A percentile compares a stretch with the other conserved stretches of the same genome.
Conservation (phyloP, 2,888 invertebrate species). For the Orthosia incerta region DNA sequence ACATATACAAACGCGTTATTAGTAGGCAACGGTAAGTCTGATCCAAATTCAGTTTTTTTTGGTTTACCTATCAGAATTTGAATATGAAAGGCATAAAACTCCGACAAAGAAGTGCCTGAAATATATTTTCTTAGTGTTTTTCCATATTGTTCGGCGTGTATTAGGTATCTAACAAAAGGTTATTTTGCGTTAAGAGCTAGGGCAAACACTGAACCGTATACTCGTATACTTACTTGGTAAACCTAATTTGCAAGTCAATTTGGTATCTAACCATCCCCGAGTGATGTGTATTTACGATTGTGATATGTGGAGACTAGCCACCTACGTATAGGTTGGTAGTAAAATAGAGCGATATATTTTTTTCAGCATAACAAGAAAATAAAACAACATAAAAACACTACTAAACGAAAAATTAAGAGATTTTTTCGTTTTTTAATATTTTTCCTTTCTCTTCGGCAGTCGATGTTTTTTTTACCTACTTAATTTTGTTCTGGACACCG, state of each 20-base stretch:
- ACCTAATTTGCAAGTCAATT: constrained; percentile 45
- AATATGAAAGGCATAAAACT: constrained; percentile 17
- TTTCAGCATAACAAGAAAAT: no score
- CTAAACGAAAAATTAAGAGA: no score
- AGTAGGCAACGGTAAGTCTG: background rate
- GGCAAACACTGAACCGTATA: background rate
- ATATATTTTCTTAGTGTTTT: constrained; percentile 5
- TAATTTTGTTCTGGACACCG: no score
- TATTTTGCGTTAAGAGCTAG: background rate
- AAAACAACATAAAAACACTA: no score
- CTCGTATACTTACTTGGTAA: constrained; percentile 1
- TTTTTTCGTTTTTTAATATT: no score
- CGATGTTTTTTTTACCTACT: no score
- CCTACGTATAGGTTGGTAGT: background rate
- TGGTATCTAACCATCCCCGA: background rate
- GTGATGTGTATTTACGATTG: constrained; percentile 2
- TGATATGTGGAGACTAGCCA: background rate
- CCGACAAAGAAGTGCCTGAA: constrained; percentile 4
- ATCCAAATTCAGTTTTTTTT: background rate
- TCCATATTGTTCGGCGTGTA: background rate
- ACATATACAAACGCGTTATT: background rate
- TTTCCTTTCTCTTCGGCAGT: no score
- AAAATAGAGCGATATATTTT: no score
- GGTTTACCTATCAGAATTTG: constrained; percentile 10
- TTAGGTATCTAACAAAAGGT: constrained; percentile 2